A percentile compares a stretch with the other conserved stretches of the same genome.
These are phyloP conservation scores for Drosophila austrosaltans DNA, from an alignment of 2,888 invertebrate species.

Conservation along the genomic window DNA sequence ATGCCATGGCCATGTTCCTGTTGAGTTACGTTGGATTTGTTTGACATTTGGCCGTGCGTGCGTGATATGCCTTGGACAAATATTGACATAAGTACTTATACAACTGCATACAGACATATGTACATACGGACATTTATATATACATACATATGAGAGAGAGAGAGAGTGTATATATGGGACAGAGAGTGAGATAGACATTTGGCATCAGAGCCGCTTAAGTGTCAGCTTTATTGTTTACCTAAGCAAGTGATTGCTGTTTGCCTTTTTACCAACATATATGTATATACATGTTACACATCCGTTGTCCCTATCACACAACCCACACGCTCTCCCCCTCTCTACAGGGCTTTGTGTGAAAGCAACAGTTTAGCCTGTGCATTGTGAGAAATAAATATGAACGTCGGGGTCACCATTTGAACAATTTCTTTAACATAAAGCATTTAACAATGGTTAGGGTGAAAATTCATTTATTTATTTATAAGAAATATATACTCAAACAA, in stretches of 20 bases:
- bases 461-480: too few relatives aligned
- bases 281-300: too few relatives aligned
- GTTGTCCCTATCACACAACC: background rate
- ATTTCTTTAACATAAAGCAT: background rate
- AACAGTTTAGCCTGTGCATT: slow-evolving; percentile 46
- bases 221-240: slow-evolving; percentile 66
- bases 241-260: slow-evolving; percentile 71
- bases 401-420: background rate
- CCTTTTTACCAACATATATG: slow-evolving; percentile 21
- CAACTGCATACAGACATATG: slow-evolving; percentile 14
- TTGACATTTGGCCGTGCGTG: slow-evolving; percentile 54
- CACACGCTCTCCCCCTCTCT: background rate
- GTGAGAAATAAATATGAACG: background rate
- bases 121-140: background rate
- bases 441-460: too few relatives aligned
- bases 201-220: slow-evolving; percentile 56
- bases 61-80: slow-evolving; percentile 55
- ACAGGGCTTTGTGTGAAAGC: slow-evolving; percentile 21
- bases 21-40: slow-evolving; percentile 33
- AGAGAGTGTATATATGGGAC: background rate
- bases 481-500: too few relatives aligned
- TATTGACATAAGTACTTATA: slow-evolving; percentile 48
- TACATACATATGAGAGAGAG: slow-evolving; percentile 16
- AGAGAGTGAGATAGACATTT: slow-evolving; percentile 2
- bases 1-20: slow-evolving; percentile 14